These are phyloP conservation scores for Aphodius sticticus DNA, from an alignment of 2,888 invertebrate species.

Conservation along the genomic window DNA sequence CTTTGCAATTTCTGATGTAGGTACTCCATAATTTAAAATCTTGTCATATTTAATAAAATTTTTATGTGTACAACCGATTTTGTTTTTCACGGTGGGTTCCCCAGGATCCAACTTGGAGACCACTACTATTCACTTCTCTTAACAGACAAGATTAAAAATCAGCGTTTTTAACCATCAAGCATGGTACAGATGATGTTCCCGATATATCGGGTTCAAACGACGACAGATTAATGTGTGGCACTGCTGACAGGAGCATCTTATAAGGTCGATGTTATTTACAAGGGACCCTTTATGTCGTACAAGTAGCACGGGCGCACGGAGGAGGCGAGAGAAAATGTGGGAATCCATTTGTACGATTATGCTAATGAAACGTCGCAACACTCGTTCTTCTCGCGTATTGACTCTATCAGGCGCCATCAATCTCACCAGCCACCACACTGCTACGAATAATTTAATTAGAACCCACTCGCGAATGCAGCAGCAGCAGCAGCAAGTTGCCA, in stretches of 20 bases:
- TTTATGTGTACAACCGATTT: too few species aligned
- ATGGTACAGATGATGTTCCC: neutral
- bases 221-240: neutral
- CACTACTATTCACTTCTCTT: too few species aligned
- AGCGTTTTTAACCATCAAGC: neutral
- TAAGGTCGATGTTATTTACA: conserved; percentile 11
- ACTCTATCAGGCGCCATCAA: conserved; percentile 23
- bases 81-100: too few species aligned
- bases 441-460: conserved; percentile 24
- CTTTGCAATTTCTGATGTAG: too few species aligned
- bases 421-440: conserved; percentile 15
- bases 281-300: conserved; percentile 19
- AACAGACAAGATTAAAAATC: neutral
- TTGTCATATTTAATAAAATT: too few species aligned
- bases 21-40: too few species aligned
- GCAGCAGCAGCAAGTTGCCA: neutral
- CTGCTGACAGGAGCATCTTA: neutral
- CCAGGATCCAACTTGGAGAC: too few species aligned
- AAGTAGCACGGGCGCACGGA: conserved; percentile 4
- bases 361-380: conserved; percentile 20
- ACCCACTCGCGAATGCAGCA: conserved; percentile 14
- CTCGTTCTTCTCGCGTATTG: conserved; percentile 24
- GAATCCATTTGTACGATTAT: conserved; percentile 25
- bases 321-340: neutral
- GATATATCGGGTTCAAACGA: neutral